Conservation (phyloP, 2,888 invertebrate genomes). For the Syrista parreyssii region DNA sequence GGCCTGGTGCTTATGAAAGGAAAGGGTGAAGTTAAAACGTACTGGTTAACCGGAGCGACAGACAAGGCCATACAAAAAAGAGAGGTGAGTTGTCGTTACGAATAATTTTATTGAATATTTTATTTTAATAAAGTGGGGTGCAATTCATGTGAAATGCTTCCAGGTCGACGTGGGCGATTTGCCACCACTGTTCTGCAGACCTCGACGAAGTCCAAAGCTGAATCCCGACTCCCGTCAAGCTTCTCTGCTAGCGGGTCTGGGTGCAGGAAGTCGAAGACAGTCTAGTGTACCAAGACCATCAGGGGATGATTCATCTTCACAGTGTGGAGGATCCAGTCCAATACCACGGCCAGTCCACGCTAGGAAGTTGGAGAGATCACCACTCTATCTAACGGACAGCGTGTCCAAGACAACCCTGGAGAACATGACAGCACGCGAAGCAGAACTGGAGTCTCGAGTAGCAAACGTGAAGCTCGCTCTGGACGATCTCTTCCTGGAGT, state of each 20-base stretch:
- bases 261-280: slow-evolving; percentile 73
- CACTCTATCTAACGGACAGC: slow-evolving; percentile 69
- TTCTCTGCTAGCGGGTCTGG: slow-evolving; percentile 75
- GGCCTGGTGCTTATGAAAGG: slow-evolving; percentile 89
- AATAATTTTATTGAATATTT: not conserved
- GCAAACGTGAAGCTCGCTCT: slow-evolving; percentile 56
- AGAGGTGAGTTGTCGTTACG: slow-evolving; percentile 55
- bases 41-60: slow-evolving; percentile 82
- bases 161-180: slow-evolving; percentile 60
- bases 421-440: slow-evolving; percentile 47
- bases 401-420: slow-evolving; percentile 68
- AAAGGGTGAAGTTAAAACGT: slow-evolving; percentile 84
- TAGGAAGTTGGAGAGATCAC: slow-evolving; percentile 66
- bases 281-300: slow-evolving; percentile 71
- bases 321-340: slow-evolving; percentile 69
- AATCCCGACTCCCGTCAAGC: slow-evolving; percentile 83
- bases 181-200: slow-evolving; percentile 86
- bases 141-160: not conserved
- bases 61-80: slow-evolving; percentile 85
- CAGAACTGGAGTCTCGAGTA: slow-evolving; percentile 49
- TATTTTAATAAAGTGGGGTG: not conserved
- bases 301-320: slow-evolving; percentile 56
- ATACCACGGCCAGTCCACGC: slow-evolving; percentile 54
- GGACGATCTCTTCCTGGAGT: slow-evolving; percentile 54
- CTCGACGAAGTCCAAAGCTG: slow-evolving; percentile 82